Percentiles rank a stretch among this genome's conserved stretches.
Evolutionary conservation across 2,113 vertebrate genomes (phyloP).

Genomic region (Plecotus auritus): DNA sequence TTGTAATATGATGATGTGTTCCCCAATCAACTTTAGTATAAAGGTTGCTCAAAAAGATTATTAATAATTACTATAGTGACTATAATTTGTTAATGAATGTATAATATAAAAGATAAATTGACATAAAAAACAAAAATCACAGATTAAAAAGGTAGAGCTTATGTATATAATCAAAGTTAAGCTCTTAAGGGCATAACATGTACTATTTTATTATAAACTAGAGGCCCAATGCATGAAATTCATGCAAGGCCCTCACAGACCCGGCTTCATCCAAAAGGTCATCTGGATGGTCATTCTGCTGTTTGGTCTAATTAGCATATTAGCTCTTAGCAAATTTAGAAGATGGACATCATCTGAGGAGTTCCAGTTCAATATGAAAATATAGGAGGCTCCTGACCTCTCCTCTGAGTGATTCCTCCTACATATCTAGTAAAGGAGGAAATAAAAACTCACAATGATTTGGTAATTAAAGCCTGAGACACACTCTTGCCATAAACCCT

Average conservation of each 20-base stretch:
- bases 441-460: background rate
- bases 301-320: too few relatives aligned
- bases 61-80: background rate
- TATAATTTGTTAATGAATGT: background rate
- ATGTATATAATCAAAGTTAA: background rate
- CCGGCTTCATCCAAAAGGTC: too few relatives aligned
- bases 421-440: background rate
- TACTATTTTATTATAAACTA: background rate
- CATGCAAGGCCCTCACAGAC: too few relatives aligned
- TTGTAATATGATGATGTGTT: too few relatives aligned
- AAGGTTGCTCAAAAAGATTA: background rate
- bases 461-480: background rate
- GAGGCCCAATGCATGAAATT: too few relatives aligned
- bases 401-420: background rate
- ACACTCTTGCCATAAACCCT: background rate
- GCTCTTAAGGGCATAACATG: background rate
- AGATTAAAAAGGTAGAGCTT: background rate
- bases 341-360: background rate
- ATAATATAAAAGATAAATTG: background rate
- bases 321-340: background rate
- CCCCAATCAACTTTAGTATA: background rate
- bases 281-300: too few relatives aligned
- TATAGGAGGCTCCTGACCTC: background rate
- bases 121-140: background rate
- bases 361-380: background rate